Evolutionary conservation across 2,113 vertebrate genomes (phyloP).

Genomic region (Eulemur rufifrons): DNA sequence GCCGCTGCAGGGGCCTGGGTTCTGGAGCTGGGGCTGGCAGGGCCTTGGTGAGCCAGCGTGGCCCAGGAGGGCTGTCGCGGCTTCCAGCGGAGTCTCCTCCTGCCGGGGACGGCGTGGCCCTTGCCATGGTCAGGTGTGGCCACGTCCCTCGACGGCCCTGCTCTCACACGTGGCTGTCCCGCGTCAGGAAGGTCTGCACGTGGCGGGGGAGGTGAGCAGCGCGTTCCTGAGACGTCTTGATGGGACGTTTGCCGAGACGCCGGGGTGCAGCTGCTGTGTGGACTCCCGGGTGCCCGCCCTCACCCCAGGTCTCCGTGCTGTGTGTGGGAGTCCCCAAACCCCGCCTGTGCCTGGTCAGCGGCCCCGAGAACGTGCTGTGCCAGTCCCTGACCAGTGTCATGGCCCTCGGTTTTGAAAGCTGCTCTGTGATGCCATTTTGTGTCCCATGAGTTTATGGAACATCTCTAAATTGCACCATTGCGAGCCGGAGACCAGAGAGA

Average conservation of each 20-base stretch:
- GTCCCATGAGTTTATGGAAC: not conserved
- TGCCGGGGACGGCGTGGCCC: not conserved
- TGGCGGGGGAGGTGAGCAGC: not conserved
- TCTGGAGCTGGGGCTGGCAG: not conserved
- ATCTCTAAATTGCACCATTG: rapidly evolving
- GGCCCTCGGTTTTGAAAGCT: not conserved
- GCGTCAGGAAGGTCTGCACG: not conserved
- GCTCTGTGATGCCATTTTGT: not conserved
- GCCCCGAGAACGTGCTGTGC: not conserved
- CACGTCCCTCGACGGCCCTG: not conserved
- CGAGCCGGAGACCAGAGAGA: not conserved
- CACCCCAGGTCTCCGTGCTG: not conserved
- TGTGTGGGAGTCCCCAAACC: not conserved
- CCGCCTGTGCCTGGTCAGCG: not conserved
- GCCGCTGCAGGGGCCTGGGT: not conserved
- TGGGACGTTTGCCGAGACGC: not conserved
- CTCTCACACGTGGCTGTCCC: not conserved
- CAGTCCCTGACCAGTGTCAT: not conserved
- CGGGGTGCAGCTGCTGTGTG: not conserved
- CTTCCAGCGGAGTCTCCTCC: not conserved
- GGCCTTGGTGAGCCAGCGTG: not conserved
- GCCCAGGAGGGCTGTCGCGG: not conserved
- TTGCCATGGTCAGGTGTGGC: not conserved
- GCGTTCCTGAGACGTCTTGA: not conserved
- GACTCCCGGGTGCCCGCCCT: no score